phyloP scores from a whole-genome alignment of 2,797 vertebrate species.

The Cuculus canorus region DNA sequence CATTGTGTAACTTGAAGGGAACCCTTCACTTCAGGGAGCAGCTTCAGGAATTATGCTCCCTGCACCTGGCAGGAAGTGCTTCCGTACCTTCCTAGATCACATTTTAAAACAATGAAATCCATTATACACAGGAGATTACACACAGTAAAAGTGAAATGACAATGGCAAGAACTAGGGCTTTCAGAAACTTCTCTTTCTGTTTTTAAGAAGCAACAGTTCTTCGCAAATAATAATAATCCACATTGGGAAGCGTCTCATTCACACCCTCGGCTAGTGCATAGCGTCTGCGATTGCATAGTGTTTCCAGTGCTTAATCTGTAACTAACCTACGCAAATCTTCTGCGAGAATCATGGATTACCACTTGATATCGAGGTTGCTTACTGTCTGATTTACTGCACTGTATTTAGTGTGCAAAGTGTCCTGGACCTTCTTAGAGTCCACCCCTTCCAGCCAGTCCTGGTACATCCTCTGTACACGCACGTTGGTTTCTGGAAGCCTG shows the following conservation, averaged over 20 bases:
- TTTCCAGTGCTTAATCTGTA: not conserved
- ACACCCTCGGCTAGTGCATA: not conserved
- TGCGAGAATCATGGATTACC: slow-evolving; percentile 56
- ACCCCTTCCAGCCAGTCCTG: slow-evolving; percentile 90
- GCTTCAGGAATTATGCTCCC: not conserved
- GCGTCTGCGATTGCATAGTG: slow-evolving; percentile 33
- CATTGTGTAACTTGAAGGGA: not conserved
- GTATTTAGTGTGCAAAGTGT: slow-evolving; percentile 86
- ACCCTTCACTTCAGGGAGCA: not conserved
- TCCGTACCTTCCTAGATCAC: not conserved
- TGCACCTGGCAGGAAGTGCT: not conserved
- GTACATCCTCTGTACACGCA: slow-evolving; percentile 85
- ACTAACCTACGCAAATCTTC: not conserved
- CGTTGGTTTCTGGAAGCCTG: slow-evolving; percentile 82
- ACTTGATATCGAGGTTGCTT: slow-evolving; percentile 77
- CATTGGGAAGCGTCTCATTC: not conserved
- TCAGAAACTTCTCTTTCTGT: not conserved
- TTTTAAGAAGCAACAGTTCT: not conserved
- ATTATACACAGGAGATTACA: not conserved
- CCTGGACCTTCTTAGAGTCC: slow-evolving; percentile 79
- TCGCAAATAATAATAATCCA: not conserved
- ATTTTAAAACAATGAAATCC: not conserved
- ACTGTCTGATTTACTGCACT: slow-evolving; percentile 50
- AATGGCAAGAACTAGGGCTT: not conserved
- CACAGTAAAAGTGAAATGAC: not conserved